phyloP scores from a whole-genome alignment of 2,113 vertebrate species.

The Phasianus colchicus region DNA sequence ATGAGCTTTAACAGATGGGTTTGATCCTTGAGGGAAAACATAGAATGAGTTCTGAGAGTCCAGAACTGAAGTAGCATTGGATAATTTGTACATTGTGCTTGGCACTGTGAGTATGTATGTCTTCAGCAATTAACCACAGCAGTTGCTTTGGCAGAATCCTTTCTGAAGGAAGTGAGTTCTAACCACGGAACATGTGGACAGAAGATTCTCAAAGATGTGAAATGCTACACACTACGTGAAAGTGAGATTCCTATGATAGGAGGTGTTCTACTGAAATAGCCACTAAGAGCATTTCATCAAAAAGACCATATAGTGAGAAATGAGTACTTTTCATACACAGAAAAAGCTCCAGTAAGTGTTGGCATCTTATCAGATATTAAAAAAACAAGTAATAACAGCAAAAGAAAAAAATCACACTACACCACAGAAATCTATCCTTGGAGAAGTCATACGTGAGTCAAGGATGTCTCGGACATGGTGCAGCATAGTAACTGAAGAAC shows the following conservation, averaged over 20 bases:
- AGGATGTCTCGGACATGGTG: rapidly evolving
- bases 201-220: not conserved
- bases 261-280: not conserved
- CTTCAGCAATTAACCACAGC: not conserved
- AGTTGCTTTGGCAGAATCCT: not conserved
- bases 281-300: not conserved
- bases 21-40: not conserved
- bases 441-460: rapidly evolving
- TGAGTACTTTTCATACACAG: not conserved
- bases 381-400: not conserved
- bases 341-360: not conserved
- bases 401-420: no score
- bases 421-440: not conserved
- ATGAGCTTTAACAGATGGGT: not conserved
- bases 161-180: not conserved
- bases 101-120: not conserved
- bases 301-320: not conserved
- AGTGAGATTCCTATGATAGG: not conserved
- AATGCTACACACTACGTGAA: not conserved
- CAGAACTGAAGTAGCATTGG: not conserved
- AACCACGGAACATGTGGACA: not conserved
- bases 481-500: not conserved
- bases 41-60: not conserved
- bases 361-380: not conserved
- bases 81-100: not conserved